Base-by-base conservation (phyloP, 2,888 invertebrate genomes). In the Agrochola macilenta region DNA sequence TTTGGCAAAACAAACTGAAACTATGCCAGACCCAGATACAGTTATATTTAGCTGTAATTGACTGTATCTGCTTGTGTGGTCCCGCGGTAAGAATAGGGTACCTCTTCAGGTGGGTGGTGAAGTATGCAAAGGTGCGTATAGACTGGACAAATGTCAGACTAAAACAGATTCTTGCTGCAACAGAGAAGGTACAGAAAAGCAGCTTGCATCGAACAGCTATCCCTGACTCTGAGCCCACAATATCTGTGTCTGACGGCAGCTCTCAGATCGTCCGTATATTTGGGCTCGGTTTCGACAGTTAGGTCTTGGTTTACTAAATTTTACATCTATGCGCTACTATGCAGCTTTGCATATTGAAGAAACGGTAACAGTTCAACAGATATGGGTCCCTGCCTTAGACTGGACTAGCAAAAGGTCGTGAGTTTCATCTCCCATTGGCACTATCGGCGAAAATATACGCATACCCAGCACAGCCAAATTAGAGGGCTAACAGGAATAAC, bases 1-100 rank as follows among this genome's bases (percentile, higher is more conserved):
- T 76, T 88, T 88, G 87, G 87, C 87, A 87, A 82, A 83, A 87
- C 80, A 76, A 81, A 73, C 77, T 57, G 84, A 73, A 82, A 68
- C 60, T 68, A 65, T 57, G 79, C 76, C 80, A 76, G 79, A 71
- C 84, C 87, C 77, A 87, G 87, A 77, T 77, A 68, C 69, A 72
- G 85, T 69, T 87, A 87, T 87, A 79, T 82, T 87, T 88, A 87
- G 87, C 58, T 30, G 69, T 79, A 74, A 74, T 79, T 82, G 69
- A 64, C 26, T 82, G 83, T 58, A 85, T 46, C 79, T 72, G 78
- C 61, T n/a, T 70, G 69, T 82, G 71, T 86, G 71, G 69, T 86
- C 72, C 72, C 65, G 65, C 0, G n/a, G 43, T 70, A 60, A 86
- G 74, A 83, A 83, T 86, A 86, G 69, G 57, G 74, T 14, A 46